Percentiles rank a stretch among this genome's conserved stretches.
phyloP scores from a whole-genome alignment of 1,140 invertebrate species.

The Leptonema lineaticorne region DNA sequence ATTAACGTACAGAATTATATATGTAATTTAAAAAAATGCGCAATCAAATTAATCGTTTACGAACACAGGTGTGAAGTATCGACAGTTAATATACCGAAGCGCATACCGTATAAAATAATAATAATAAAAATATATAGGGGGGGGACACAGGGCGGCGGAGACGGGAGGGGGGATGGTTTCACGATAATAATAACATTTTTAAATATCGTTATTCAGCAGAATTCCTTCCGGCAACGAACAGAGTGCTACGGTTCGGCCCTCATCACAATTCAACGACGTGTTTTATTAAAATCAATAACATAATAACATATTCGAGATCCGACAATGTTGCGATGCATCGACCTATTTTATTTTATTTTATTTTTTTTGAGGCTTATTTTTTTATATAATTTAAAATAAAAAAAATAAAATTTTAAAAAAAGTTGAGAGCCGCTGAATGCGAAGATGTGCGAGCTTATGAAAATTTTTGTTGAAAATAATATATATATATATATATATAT shows the following conservation, averaged over 20 bases:
- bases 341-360: background rate
- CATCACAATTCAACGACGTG: constrained; percentile 9
- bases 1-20: too few species aligned
- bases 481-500: too few species aligned
- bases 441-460: too few species aligned
- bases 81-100: background rate
- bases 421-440: background rate
- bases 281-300: constrained; percentile 16
- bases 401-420: background rate
- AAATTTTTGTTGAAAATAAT: too few species aligned
- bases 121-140: background rate
- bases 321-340: background rate
- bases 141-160: too few species aligned
- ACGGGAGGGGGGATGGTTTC: too few species aligned
- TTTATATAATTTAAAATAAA: background rate
- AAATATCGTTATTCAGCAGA: constrained; percentile 42
- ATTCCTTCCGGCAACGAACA: constrained; percentile 24
- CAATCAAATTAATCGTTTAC: too few species aligned
- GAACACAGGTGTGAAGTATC: background rate
- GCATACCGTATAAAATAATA: background rate
- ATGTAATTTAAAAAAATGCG: too few species aligned
- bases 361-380: background rate
- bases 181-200: constrained; percentile 41
- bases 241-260: background rate
- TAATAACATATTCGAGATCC: background rate